These are phyloP conservation scores for Sciurus niger DNA, from an alignment of 2,113 vertebrate genomes.

Conservation along the genomic window DNA sequence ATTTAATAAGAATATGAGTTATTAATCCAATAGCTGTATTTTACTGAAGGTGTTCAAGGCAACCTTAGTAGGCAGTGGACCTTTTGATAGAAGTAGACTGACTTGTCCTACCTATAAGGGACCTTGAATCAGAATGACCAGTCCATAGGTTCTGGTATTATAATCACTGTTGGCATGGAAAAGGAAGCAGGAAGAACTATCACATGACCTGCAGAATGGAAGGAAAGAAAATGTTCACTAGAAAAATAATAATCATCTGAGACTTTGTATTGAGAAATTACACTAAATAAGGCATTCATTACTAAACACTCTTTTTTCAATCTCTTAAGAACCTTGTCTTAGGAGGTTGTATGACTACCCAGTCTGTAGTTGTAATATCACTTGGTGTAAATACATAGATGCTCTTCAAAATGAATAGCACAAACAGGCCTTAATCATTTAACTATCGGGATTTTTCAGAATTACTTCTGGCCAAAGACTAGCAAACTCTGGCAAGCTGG, in stretches of 20 bases:
- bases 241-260: neutral
- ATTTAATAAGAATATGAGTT: neutral
- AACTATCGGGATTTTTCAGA: neutral
- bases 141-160: neutral
- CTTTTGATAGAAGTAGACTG: neutral
- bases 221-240: neutral
- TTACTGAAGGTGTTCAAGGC: neutral
- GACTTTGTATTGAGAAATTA: neutral
- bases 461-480: neutral
- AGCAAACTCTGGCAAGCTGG: neutral
- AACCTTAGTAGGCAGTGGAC: neutral
- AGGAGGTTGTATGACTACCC: neutral
- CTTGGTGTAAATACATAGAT: neutral
- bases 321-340: neutral
- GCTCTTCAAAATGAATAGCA: neutral
- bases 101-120: neutral
- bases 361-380: neutral
- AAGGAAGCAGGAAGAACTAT: neutral
- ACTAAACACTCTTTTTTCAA: neutral
- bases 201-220: neutral
- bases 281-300: neutral
- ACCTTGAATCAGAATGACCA: neutral
- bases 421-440: neutral
- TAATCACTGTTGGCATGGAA: neutral
- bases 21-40: neutral